Evolutionary conservation across 2,888 invertebrate genomes (phyloP), one percentile per base, ranked within the genome.

Genomic region (Oscheius onirici): DNA sequence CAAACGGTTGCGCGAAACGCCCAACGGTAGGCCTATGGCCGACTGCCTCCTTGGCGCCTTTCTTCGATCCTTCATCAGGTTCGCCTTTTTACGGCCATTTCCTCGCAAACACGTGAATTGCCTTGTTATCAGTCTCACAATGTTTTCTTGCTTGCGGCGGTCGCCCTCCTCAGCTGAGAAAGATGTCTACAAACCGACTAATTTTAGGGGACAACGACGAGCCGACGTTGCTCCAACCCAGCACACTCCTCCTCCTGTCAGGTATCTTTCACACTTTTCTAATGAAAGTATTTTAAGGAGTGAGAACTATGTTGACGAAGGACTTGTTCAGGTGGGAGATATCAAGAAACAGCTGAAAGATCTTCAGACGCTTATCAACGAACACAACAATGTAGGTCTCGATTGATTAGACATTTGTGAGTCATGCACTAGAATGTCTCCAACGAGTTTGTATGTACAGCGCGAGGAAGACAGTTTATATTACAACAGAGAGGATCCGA

Each of bases 1-100:
- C n/a, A 58, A 58, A 58, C 58, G 58, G 22, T n/a, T n/a, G n/a
- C 26, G n/a, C 24, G 22, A n/a, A n/a, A n/a, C 55, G 55, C 11
- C 34, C 5, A 8, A 34, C 34, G 34, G 34, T 34, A 3, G 5
- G 34, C 34, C 34, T n/a, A 54, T 66, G 54, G 63, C 63, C 63
- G 63, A 63, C 63, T 63, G 63, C 49, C 46, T 63, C 28, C 46
- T 63, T 24, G 63, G 63, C 49, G 46, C 49, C n/a, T 24, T 63
- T 26, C 49, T 63, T 17, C 46, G 46, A n/a, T 17, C 46, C 26
- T 63, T 63, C 34, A 34, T 34, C 28, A 46, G 63, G 63, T 63
- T 26, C 20, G 54, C 43, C 17, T 17, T 58, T 40, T 40, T 58
- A 58, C 40, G 11, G 41, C 20, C 58, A 6, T 34, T 34, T 6